These are phyloP conservation scores for Apis laboriosa DNA, from an alignment of 1,140 invertebrate species.

Conservation along the genomic window DNA sequence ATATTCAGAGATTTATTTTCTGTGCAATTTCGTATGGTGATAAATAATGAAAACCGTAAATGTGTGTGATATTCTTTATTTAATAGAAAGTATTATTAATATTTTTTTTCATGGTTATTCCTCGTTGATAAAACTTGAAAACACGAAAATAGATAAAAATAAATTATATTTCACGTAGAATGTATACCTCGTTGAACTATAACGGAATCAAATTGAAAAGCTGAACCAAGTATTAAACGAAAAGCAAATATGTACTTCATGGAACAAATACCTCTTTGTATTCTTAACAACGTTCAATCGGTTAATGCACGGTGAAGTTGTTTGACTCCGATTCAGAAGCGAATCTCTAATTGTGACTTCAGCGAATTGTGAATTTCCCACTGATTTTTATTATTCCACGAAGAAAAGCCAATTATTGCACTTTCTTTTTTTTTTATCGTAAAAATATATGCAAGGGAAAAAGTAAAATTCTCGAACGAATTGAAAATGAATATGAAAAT, in stretches of 20 bases:
- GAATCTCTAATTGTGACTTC: background rate
- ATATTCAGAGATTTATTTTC: too few species aligned
- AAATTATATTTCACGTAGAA: background rate
- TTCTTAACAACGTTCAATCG: slow-evolving; percentile 21
- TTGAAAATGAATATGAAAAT: background rate
- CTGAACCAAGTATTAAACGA: slow-evolving; percentile 2
- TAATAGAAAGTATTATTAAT: background rate
- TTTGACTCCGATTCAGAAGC: slow-evolving; percentile 13
- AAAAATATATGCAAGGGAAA: background rate
- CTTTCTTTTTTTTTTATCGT: background rate
- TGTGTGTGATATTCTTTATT: too few species aligned
- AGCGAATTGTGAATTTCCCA: background rate
- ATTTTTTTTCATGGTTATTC: background rate
- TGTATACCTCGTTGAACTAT: background rate
- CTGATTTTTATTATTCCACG: background rate
- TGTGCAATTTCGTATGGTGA: too few species aligned
- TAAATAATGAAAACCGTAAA: too few species aligned
- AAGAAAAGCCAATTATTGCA: background rate
- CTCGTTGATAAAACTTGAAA: background rate
- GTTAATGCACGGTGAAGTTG: slow-evolving; percentile 18
- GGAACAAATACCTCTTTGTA: slow-evolving; percentile 13
- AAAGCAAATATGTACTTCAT: slow-evolving; percentile 14
- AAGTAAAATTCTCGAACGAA: background rate
- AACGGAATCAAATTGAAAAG: background rate
- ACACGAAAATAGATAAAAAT: background rate